Conservation (phyloP, 1,140 invertebrate genomes). For the Bombus vancouverensis region DNA sequence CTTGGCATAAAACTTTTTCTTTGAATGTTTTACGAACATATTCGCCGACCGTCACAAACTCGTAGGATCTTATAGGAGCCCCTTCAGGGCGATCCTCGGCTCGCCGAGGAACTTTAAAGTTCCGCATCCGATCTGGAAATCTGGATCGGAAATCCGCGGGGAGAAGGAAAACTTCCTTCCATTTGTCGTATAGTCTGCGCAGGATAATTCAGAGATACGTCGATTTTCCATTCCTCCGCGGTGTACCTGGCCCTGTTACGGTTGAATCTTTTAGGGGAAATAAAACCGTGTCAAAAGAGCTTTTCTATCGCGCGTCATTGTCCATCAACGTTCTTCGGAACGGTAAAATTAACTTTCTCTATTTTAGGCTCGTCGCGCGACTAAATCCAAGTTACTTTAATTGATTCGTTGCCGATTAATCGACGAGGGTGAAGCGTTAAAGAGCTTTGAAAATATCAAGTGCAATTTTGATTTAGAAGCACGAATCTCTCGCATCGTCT, state of each 20-base stretch:
- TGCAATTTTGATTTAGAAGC: background rate
- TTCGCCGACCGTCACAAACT: slow-evolving; percentile 64
- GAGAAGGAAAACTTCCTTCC: slow-evolving; percentile 59
- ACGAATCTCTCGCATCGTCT: too few relatives aligned
- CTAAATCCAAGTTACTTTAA: background rate
- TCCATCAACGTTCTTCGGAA: background rate
- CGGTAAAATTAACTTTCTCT: slow-evolving; percentile 45
- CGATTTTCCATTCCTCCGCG: slow-evolving; percentile 63
- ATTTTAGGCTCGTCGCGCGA: background rate
- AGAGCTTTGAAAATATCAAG: background rate
- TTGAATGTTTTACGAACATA: slow-evolving; percentile 63
- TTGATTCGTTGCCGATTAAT: background rate
- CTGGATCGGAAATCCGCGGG: slow-evolving; percentile 60
- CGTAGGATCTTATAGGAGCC: slow-evolving; percentile 52
- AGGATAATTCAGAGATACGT: slow-evolving; percentile 63
- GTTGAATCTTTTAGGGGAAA: slow-evolving; percentile 60
- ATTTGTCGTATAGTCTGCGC: slow-evolving; percentile 59
- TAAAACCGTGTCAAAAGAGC: slow-evolving; percentile 57
- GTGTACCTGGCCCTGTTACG: slow-evolving; percentile 21
- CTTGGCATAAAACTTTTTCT: slow-evolving; percentile 52
- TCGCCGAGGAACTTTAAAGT: slow-evolving; percentile 59
- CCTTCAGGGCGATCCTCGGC: slow-evolving; percentile 57
- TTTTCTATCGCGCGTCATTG: slow-evolving; percentile 21
- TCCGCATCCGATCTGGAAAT: slow-evolving; percentile 47
- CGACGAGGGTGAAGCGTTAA: too few relatives aligned